Conservation (phyloP, 2,888 invertebrate species). For the Megaustenia siamemsis region DNA sequence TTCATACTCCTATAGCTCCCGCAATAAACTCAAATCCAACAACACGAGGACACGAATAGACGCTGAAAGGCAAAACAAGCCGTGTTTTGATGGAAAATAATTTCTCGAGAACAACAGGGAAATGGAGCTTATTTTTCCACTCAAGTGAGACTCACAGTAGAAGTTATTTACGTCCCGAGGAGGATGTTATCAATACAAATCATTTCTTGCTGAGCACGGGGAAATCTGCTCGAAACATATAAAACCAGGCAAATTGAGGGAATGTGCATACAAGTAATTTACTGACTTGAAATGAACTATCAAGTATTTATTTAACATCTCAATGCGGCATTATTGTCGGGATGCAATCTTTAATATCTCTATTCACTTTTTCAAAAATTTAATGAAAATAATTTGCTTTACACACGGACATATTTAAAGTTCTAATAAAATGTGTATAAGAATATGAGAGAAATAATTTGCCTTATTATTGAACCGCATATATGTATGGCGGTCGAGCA, state of each 20-base stretch:
- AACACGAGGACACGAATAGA: not conserved
- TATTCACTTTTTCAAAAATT: not conserved
- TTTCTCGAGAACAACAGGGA: not conserved
- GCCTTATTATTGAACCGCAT: no score
- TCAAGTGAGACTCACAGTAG: not conserved
- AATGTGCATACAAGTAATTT: not conserved
- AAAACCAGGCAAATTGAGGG: no score
- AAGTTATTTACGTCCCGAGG: no score
- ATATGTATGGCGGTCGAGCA: no score
- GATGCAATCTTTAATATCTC: not conserved
- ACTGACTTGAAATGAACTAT: not conserved
- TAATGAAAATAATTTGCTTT: no score
- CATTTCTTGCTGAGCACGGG: no score
- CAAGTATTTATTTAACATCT: constrained; percentile 1
- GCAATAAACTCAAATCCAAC: not conserved
- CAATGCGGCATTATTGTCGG: not conserved
- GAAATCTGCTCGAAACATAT: no score
- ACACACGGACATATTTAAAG: no score
- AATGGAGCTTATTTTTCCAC: not conserved
- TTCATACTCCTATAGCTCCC: not conserved
- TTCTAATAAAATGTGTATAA: no score
- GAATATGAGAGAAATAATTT: no score
- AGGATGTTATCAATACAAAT: no score
- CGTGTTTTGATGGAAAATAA: not conserved
- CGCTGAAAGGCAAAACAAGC: not conserved